Evolutionary conservation across 1,140 invertebrate species (phyloP).

Genomic region (Eupristina koningsbergeri): DNA sequence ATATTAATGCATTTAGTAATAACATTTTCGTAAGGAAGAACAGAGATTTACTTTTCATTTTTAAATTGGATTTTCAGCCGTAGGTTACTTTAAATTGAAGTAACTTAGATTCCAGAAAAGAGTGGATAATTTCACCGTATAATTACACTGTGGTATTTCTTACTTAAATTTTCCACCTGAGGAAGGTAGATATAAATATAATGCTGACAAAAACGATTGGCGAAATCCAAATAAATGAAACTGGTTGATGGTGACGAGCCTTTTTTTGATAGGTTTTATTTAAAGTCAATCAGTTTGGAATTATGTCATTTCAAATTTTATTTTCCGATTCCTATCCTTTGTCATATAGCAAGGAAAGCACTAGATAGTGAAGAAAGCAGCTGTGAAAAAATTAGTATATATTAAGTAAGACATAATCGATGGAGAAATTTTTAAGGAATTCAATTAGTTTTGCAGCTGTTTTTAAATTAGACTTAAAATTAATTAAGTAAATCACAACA

Average conservation of each 20-base stretch:
- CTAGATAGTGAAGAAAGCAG: background rate
- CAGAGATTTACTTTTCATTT: background rate
- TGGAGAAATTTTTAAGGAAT: conserved; percentile 23
- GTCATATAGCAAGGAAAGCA: background rate
- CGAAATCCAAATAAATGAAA: conserved; percentile 31
- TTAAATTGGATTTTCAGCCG: background rate
- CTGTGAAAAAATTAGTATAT: conserved; percentile 23
- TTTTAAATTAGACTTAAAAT: background rate
- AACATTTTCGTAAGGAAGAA: background rate
- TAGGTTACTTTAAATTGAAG: background rate
- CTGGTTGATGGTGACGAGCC: conserved; percentile 18
- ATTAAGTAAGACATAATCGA: conserved; percentile 22
- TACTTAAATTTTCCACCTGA: background rate
- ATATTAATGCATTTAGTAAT: background rate
- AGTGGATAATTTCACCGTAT: background rate
- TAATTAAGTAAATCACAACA: conserved; percentile 8
- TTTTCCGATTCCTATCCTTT: background rate
- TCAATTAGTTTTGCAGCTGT: background rate
- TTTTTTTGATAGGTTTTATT: conserved; percentile 16
- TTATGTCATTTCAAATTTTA: conserved; percentile 41
- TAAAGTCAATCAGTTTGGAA: conserved; percentile 14
- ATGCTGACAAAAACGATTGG: background rate
- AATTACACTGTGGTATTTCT: background rate
- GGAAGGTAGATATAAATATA: background rate
- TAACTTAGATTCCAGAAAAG: background rate